Percentiles rank a stretch among this genome's conserved stretches.
Evolutionary conservation across 2,888 invertebrate genomes (phyloP).

Genomic region (Catocala fraxini): DNA sequence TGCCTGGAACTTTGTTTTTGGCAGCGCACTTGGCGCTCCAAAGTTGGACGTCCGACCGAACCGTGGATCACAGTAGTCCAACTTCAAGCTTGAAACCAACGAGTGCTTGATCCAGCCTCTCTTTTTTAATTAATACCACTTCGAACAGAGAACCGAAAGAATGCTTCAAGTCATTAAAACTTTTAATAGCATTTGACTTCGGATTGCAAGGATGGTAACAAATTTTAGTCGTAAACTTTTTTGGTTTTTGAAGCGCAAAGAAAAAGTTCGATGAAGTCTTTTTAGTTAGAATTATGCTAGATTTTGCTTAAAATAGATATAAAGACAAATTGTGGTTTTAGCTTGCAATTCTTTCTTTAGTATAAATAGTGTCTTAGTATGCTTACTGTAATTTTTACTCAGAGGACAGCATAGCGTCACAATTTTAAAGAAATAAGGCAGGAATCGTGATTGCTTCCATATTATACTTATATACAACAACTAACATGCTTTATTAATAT

Average conservation of each 20-base stretch:
- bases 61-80: slow-evolving; percentile 55
- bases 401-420: no score
- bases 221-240: slow-evolving; percentile 77
- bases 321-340: slow-evolving; percentile 1
- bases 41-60: slow-evolving; percentile 52
- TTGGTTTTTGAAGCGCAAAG: slow-evolving; percentile 61
- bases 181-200: slow-evolving; percentile 86
- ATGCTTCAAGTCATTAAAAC: slow-evolving; percentile 86
- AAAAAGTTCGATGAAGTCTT: slow-evolving; percentile 51
- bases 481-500: no score
- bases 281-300: slow-evolving; percentile 37
- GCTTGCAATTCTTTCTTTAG: neutral
- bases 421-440: no score
- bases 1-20: slow-evolving; percentile 57
- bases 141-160: slow-evolving; percentile 83
- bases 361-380: no score
- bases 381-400: no score
- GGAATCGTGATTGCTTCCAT: no score
- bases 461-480: no score
- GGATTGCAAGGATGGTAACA: slow-evolving; percentile 73
- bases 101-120: slow-evolving; percentile 75
- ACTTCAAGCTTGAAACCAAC: slow-evolving; percentile 56
- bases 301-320: neutral
- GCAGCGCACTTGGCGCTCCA: slow-evolving; percentile 52
- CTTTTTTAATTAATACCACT: slow-evolving; percentile 87